A percentile compares a stretch with the other conserved stretches of the same genome.
Conservation (phyloP, 2,113 vertebrate species). For the Lophochroa leadbeateri region DNA sequence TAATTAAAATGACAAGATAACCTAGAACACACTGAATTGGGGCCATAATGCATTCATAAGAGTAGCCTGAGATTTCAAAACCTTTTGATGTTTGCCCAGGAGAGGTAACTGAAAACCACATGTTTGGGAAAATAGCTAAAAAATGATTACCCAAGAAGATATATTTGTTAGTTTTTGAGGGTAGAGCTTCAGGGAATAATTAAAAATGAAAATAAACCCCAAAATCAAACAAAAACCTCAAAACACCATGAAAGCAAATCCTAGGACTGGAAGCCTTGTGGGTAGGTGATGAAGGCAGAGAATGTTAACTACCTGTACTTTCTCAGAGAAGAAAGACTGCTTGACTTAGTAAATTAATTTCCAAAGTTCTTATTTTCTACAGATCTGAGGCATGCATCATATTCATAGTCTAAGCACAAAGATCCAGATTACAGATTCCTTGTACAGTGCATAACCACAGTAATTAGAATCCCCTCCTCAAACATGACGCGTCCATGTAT, state of each 20-base stretch:
- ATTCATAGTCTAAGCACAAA: neutral
- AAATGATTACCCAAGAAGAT: neutral
- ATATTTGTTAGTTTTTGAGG: neutral
- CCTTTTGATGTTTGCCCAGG: neutral
- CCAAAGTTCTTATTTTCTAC: neutral
- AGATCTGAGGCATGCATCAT: neutral
- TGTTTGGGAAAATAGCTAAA: neutral
- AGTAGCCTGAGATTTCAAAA: neutral
- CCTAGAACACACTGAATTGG: neutral
- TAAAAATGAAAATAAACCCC: neutral
- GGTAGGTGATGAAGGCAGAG: neutral
- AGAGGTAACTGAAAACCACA: neutral
- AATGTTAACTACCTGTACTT: neutral
- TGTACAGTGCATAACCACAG: neutral
- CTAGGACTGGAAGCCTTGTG: neutral
- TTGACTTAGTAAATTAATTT: neutral
- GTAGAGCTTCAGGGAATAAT: neutral
- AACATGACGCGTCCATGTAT: neutral
- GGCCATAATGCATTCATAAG: neutral
- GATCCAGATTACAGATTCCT: neutral
- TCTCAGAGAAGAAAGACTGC: neutral
- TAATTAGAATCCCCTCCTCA: neutral
- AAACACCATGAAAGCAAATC: neutral
- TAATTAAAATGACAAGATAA: neutral
- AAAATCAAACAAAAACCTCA: accelerated